Base-by-base conservation (phyloP, 2,113 vertebrate genomes). In the Xyliphius kryptos region DNA sequence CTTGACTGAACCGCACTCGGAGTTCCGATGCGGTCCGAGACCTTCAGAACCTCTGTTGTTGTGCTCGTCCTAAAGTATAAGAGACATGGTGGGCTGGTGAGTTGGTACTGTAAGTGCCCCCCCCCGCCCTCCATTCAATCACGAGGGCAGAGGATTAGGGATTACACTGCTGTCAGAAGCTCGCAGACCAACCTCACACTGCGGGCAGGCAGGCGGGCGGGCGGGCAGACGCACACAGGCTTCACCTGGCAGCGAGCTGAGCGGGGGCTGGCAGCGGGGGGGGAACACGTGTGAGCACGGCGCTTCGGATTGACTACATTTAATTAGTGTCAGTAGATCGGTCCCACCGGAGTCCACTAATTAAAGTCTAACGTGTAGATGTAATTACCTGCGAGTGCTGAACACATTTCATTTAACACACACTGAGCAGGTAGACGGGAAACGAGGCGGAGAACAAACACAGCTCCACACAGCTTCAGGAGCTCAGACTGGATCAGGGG, bases 41-140 rank as follows among this genome's bases (percentile, higher is more conserved):
- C n/a, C n/a, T n/a, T n/a, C n/a, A n/a, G n/a, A n/a, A n/a, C n/a
- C n/a, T n/a, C n/a, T n/a, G n/a, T n/a, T 71, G 76, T 70, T 83
- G 86, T 83, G 83, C 82, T 87, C 86, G 86, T 86, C 88, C 89
- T 93, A 97, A 96, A 97, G 96, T 93, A 72, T 88, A 91, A 90
- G 87, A 85, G 93, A 92, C 90, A 89, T 89, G 84, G 90, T 75
- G 21, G 86, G 88, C 88, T 82, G 83, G 86, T 89, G 91, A 94
- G 93, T 93, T 91, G 91, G 88, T 87, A 90, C 88, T 86, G 87
- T 88, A 92, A 89, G 89, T 80, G 83, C 77, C 76, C 83, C 81
- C 84, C 83, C 79, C 83, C 88, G 49, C 70, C 63, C 46, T 5
- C 4, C 32, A 37, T 64, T 72, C 60, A 68, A 60, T n/a, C n/a